Evolutionary conservation across 2,888 invertebrate genomes (phyloP).

Genomic region (Agrochola lychnidis): DNA sequence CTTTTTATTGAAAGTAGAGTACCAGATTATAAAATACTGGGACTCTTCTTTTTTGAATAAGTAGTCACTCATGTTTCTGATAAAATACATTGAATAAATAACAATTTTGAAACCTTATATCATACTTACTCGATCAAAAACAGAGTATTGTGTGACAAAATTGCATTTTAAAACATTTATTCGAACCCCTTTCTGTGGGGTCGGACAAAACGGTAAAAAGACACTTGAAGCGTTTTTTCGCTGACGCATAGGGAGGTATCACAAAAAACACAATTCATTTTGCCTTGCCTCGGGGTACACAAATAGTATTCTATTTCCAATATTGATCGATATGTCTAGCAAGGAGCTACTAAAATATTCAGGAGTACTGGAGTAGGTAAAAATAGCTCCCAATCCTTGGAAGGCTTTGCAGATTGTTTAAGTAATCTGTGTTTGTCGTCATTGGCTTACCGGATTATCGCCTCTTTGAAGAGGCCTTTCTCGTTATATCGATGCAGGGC

Average conservation of each 20-base stretch:
- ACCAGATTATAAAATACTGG: neutral
- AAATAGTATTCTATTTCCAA: constrained; percentile 60
- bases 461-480: neutral
- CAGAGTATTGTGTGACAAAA: constrained; percentile 31
- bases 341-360: constrained; percentile 29
- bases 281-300: constrained; percentile 43
- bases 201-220: constrained; percentile 25
- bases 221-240: constrained; percentile 43
- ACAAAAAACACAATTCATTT: constrained; percentile 61
- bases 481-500: neutral
- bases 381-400: constrained; percentile 10
- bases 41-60: neutral
- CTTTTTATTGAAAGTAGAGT: too few relatives aligned
- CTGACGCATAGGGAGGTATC: constrained; percentile 58
- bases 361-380: constrained; percentile 10
- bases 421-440: constrained; percentile 9
- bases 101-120: constrained; percentile 17
- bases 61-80: constrained; percentile 2
- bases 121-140: constrained; percentile 28
- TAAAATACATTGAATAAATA: constrained; percentile 26
- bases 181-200: constrained; percentile 41
- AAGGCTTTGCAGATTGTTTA: neutral
- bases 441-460: neutral
- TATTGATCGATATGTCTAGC: constrained; percentile 52
- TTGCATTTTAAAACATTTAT: constrained; percentile 55